Evolutionary conservation across 2,888 invertebrate genomes (phyloP).

Genomic region (Leucozona laternaria): DNA sequence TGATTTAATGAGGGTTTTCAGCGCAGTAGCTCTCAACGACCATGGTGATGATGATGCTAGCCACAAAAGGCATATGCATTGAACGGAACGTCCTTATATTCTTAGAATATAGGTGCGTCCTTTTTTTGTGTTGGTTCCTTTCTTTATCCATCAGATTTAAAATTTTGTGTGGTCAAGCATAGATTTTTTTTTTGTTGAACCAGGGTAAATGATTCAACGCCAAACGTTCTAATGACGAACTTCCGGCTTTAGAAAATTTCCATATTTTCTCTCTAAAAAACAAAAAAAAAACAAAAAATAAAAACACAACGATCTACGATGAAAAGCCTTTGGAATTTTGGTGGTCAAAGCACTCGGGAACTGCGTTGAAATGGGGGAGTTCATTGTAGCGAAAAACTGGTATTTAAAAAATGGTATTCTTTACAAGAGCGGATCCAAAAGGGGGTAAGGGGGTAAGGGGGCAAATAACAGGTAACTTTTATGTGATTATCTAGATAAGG

Average conservation of each 20-base stretch:
- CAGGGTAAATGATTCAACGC: slow-evolving; percentile 20
- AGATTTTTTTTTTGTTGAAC: background rate
- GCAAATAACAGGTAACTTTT: too few species aligned
- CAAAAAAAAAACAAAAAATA: background rate
- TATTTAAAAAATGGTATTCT: slow-evolving; percentile 17
- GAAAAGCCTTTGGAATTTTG: slow-evolving; percentile 51
- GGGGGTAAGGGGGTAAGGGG: too few species aligned
- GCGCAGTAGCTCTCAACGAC: background rate
- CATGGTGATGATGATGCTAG: background rate
- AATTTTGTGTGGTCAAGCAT: slow-evolving; percentile 5
- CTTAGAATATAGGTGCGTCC: slow-evolving; percentile 3
- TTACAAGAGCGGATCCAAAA: background rate
- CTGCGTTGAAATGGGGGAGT: slow-evolving; percentile 8
- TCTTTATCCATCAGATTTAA: background rate
- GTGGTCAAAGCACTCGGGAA: slow-evolving; percentile 52
- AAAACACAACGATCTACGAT: background rate
- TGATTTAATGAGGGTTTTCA: slow-evolving; percentile 16
- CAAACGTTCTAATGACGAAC: slow-evolving; percentile 60
- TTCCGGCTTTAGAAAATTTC: slow-evolving; percentile 53
- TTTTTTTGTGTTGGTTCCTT: background rate
- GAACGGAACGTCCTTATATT: slow-evolving; percentile 51
- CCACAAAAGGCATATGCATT: slow-evolving; percentile 23
- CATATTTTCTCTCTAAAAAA: background rate
- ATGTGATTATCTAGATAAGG: too few species aligned
- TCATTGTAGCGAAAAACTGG: slow-evolving; percentile 55